Base-by-base conservation (phyloP, 2,113 vertebrate genomes). In the Phylloscopus whistleri region DNA sequence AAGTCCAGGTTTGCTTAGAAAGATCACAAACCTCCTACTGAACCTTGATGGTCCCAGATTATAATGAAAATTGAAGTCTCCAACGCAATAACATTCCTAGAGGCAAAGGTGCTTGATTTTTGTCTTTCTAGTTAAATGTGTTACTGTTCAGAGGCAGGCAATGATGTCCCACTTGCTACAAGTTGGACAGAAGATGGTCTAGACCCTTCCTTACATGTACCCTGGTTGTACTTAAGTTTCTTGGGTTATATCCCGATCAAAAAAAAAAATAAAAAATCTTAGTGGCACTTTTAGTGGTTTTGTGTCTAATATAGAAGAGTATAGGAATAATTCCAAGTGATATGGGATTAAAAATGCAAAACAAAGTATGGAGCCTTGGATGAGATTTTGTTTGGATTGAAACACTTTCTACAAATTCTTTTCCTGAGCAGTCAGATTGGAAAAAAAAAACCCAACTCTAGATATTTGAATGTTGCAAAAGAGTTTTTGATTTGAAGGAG, bases 1-100 rank as follows among this genome's bases (percentile, higher is more conserved):
- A 95, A 81, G 68, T 88, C 92, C 79, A 92, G 93, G 80, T 87
- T 96, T 92, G 46, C 90, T 92, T 87, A 77, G 72, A 87, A 94
- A 84, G 73, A 84, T 96, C 72, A 72, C 52, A 95, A 72, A 95
- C 64, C 72, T 97, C 95, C 81, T 93, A 55, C 77, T 88, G 85
- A 93, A 89, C 88, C 69, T 96, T 74, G 49, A 63, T 5, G 26
- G 39, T 95, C 83, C 85, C 67, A 92, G 75, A 93, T 88, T 70
- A 56, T 64, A 72, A 84, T 16, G 49, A 94, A 81, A 86, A 92
- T 64, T 86, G 85, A 75, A 83, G 19, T 89, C 44, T 60, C 39
- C 46, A 37, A 44, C 44, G 19, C 43, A 90, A 5, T 39, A 62
- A n/a, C 24, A 13, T 58, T 93, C 53, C 69, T 68, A 37, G 53